phyloP scores from a whole-genome alignment of 2,888 invertebrate species.

The Aspidapion aeneum region DNA sequence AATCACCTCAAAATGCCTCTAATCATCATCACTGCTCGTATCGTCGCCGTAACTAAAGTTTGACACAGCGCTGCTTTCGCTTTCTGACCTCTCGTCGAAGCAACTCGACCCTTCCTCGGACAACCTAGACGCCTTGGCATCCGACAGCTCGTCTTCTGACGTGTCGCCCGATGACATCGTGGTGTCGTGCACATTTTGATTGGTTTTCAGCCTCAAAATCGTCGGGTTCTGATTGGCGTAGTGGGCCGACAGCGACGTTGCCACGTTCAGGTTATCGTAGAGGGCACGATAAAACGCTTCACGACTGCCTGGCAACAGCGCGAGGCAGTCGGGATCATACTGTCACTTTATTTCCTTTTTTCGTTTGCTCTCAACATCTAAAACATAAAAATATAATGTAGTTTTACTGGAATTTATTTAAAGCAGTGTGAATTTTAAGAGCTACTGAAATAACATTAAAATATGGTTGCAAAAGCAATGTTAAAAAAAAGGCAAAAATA shows the following conservation, averaged over 20 bases:
- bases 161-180: not conserved
- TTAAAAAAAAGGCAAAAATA: no score
- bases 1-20: no score
- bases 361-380: conserved; percentile 47
- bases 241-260: not conserved
- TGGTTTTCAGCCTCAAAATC: not conserved
- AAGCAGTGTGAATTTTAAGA: no score
- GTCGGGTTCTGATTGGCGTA: not conserved
- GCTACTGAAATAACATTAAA: no score
- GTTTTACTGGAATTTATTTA: no score
- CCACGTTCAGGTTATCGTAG: not conserved
- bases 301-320: not conserved
- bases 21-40: not conserved
- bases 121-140: not conserved
- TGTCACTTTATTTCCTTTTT: conserved; percentile 51
- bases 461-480: no score
- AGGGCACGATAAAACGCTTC: not conserved
- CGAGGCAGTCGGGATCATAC: conserved; percentile 42
- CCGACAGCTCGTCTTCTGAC: not conserved
- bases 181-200: no score
- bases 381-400: conserved; percentile 39
- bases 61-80: not conserved
- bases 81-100: not conserved
- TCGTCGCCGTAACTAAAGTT: not conserved
- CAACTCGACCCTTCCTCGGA: not conserved